Conservation (phyloP, 2,113 vertebrate species). For the Merops nubicus region DNA sequence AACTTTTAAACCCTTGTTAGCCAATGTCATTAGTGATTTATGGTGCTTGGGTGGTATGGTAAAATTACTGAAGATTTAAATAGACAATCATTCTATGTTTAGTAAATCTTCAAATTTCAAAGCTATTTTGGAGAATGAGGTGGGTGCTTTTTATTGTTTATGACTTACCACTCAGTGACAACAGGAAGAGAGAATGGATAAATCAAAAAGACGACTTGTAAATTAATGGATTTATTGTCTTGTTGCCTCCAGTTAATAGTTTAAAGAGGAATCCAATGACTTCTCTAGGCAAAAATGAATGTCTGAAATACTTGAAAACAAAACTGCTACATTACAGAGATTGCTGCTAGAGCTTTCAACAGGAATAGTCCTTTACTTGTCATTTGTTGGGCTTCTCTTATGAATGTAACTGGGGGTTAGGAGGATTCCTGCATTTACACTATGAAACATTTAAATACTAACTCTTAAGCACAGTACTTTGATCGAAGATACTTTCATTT, state of each 20-base stretch:
- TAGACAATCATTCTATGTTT: slow-evolving; percentile 87
- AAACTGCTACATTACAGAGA: neutral
- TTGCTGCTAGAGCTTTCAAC: neutral
- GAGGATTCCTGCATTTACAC: neutral
- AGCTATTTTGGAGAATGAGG: slow-evolving; percentile 83
- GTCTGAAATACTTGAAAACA: neutral
- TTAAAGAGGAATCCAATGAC: slow-evolving; percentile 39
- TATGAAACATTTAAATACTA: neutral
- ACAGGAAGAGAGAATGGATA: slow-evolving; percentile 54
- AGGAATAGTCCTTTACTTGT: neutral
- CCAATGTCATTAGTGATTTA: slow-evolving; percentile 93
- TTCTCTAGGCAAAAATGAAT: neutral
- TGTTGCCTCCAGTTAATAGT: neutral
- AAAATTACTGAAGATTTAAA: slow-evolving; percentile 92
- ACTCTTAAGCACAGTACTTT: neutral
- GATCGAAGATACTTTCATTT: neutral
- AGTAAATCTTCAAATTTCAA: slow-evolving; percentile 87
- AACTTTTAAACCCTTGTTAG: slow-evolving; percentile 92
- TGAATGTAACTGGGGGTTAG: neutral
- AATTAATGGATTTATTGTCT: slow-evolving; percentile 52
- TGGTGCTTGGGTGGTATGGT: slow-evolving; percentile 83
- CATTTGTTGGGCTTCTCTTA: neutral
- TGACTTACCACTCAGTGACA: slow-evolving; percentile 68
- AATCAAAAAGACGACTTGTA: slow-evolving; percentile 50
- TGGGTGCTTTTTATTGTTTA: slow-evolving; percentile 80